Base-by-base conservation (phyloP, 2,113 vertebrate genomes). In the Rhynchopsitta pachyrhyncha region DNA sequence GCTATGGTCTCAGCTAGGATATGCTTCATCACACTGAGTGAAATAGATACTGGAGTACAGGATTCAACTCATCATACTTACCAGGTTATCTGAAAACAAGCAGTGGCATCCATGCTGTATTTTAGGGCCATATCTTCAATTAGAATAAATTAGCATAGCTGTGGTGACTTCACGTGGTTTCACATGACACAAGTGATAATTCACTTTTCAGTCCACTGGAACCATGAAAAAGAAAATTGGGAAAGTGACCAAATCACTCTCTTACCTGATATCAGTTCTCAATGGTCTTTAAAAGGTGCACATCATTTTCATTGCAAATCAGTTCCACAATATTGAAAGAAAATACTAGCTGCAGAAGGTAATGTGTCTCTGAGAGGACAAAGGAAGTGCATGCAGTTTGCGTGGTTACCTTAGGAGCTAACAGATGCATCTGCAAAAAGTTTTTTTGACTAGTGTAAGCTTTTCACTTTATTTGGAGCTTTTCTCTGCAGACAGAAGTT, bases 381-480 rank as follows among this genome's bases (percentile, higher is more conserved):
- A 89, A 82, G 17, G 12, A 84, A 70, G 86, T n/a, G 10, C 10
- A 44, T 35, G 16, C 28, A 63, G 29, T 75, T 91, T 86, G 33
- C 14, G 8, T 52, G 39, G 39, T 81, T 86, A 64, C 39, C 66
- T 78, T 55, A 83, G 83, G 63, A 90, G 60, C 35, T 84, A 67
- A 42, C 77, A 84, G 42, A 71, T 29, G 49, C 17, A 50, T 44
- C 35, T 55, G 20, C 47, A 87, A 77, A 60, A 8, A 7, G 2
- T 0, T 35, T 76, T 86, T 88, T 85, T 78, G 4, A 73, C 39
- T 80, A 71, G 15, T 44, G 57, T 37, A 41, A 83, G n/a, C 2
- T 77, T 92, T 94, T 70, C 42, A 68, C 7, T 84, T 91, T 91
- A 96, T 88, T 79, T 92, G 50, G 50, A 82, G 31, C 23, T 75